Evolutionary conservation across 1,140 invertebrate species (phyloP).

Genomic region (Drosophila lowei): DNA sequence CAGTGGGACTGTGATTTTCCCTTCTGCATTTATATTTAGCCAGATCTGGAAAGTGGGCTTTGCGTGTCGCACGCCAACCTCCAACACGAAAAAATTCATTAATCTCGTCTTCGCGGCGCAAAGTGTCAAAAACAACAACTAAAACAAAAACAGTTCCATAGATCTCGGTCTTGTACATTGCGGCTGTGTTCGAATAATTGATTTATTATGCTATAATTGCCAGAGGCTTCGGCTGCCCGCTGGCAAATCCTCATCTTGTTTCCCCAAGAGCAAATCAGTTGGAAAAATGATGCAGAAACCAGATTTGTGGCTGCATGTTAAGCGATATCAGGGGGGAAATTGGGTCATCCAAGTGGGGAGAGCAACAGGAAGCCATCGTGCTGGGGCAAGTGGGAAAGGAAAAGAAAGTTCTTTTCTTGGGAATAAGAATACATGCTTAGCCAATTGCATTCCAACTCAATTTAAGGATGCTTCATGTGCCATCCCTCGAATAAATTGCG

Average conservation of each 20-base stretch:
- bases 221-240: conserved; percentile 16
- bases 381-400: too few species aligned
- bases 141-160: conserved; percentile 27
- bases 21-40: conserved; percentile 53
- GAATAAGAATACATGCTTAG: not conserved
- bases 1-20: conserved; percentile 34
- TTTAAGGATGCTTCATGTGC: not conserved
- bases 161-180: conserved; percentile 32
- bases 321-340: conserved; percentile 16
- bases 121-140: conserved; percentile 61
- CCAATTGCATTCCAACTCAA: not conserved
- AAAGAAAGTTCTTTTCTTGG: too few species aligned
- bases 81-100: conserved; percentile 45
- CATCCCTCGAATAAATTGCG: not conserved
- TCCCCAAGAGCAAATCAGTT: conserved; percentile 64
- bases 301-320: conserved; percentile 7
- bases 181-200: conserved; percentile 51
- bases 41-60: conserved; percentile 63
- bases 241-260: conserved; percentile 49
- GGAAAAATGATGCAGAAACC: conserved; percentile 69
- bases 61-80: conserved; percentile 65
- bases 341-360: conserved; percentile 29
- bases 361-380: conserved; percentile 9
- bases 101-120: conserved; percentile 15
- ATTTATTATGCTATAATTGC: conserved; percentile 61